Percentiles rank a stretch among this genome's conserved stretches.
Evolutionary conservation across 2,113 vertebrate genomes (phyloP).

Genomic region (Agapornis roseicollis): DNA sequence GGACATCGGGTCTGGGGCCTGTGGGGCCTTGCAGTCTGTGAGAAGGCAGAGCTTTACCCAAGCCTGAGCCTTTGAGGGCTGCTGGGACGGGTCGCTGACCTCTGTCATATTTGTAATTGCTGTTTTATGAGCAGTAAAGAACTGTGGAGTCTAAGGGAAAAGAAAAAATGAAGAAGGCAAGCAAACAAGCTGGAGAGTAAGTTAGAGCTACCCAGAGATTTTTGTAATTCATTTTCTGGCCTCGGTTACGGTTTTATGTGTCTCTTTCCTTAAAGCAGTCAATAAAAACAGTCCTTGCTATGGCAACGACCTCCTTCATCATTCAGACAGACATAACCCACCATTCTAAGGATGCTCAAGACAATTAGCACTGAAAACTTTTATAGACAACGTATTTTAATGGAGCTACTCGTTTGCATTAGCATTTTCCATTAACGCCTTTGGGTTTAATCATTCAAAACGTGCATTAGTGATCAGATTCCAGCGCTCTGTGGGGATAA

Average conservation of each 20-base stretch:
- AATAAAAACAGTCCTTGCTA: conserved; percentile 65
- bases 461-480: accelerated
- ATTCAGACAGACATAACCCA: not conserved
- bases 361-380: not conserved
- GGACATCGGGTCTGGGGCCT: accelerated
- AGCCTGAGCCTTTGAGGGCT: not conserved
- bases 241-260: conserved; percentile 46
- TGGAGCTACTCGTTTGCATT: not conserved
- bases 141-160: not conserved
- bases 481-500: accelerated
- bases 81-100: not conserved
- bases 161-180: not conserved
- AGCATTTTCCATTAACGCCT: not conserved
- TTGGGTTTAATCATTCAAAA: not conserved
- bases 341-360: not conserved
- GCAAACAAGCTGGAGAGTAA: not conserved
- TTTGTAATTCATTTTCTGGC: conserved; percentile 40
- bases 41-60: not conserved
- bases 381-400: not conserved
- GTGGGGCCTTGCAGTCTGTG: not conserved
- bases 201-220: conserved; percentile 59
- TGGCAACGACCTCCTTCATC: conserved; percentile 42
- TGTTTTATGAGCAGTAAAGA: not conserved
- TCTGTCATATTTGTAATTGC: conserved; percentile 25
- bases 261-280: conserved; percentile 50